Evolutionary conservation across 2,797 vertebrate genomes (phyloP).

Genomic region (Cuniculus paca): DNA sequence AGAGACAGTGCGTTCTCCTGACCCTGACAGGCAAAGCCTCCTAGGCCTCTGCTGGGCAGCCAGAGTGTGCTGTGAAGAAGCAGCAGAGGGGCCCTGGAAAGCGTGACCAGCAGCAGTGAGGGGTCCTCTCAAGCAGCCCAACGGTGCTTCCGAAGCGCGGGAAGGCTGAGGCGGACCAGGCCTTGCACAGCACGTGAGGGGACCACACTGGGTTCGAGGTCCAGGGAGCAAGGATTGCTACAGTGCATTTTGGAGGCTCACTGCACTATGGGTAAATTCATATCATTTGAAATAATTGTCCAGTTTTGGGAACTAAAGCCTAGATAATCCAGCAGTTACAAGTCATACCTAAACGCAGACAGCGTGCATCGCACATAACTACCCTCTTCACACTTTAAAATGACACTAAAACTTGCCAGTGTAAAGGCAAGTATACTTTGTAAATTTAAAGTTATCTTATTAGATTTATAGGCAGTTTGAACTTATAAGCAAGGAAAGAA

Average conservation of each 20-base stretch:
- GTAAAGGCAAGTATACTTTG: neutral
- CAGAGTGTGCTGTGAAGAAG: neutral
- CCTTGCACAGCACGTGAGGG: neutral
- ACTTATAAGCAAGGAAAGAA: neutral
- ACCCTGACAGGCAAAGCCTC: neutral
- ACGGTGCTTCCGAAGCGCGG: neutral
- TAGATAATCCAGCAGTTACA: neutral
- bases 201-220: neutral
- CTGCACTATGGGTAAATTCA: neutral
- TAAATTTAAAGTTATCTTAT: neutral
- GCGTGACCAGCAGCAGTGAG: neutral
- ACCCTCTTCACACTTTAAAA: neutral
- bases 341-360: neutral
- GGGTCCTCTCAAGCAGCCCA: neutral
- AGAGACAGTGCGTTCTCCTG: neutral
- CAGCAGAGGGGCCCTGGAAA: neutral
- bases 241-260: neutral
- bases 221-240: neutral
- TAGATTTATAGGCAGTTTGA: neutral
- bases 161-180: neutral
- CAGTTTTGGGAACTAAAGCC: neutral
- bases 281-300: neutral
- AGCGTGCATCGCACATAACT: neutral
- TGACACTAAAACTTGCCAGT: constrained; percentile 24
- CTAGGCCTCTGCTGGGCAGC: neutral